Percentiles rank a stretch among this genome's conserved stretches.
These are phyloP conservation scores for Habroteleia sp. DNA, from an alignment of 2,888 invertebrate genomes.

Conservation along the genomic window DNA sequence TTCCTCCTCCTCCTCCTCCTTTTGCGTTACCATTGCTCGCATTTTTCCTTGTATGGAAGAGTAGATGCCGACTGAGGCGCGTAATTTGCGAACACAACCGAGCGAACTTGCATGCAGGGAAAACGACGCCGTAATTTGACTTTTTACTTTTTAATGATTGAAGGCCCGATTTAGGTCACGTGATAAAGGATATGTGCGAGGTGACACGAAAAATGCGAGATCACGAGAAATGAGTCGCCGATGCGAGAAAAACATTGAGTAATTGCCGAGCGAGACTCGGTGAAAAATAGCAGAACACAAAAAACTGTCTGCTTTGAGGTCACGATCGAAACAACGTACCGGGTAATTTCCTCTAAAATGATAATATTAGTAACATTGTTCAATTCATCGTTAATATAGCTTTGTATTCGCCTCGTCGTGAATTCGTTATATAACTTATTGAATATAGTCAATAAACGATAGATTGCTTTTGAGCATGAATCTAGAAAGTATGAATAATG, in stretches of 20 bases:
- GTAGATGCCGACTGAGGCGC: conserved; percentile 29
- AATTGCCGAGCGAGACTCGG: conserved; percentile 5
- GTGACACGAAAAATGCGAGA: conserved; percentile 6
- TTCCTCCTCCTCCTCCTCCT: background rate
- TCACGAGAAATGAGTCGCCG: conserved; percentile 3
- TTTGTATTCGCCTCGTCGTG: no score
- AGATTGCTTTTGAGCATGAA: no score
- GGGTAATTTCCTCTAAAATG: conserved; percentile 1
- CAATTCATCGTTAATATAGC: no score
- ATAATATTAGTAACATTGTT: background rate
- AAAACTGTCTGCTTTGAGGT: background rate
- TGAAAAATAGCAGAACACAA: conserved; percentile 3
- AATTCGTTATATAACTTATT: no score
- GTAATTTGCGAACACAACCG: conserved; percentile 25
- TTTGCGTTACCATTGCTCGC: conserved; percentile 23
- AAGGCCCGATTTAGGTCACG: conserved; percentile 20
- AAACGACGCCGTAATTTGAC: conserved; percentile 12
- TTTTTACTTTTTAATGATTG: conserved; percentile 34
- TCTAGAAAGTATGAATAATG: no score
- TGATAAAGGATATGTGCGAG: conserved; percentile 15
- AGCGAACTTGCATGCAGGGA: background rate
- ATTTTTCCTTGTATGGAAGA: conserved; percentile 54
- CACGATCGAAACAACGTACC: background rate
- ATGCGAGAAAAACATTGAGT: conserved; percentile 15
- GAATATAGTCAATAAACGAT: no score